phyloP scores from a whole-genome alignment of 2,888 invertebrate species.

The Neocrepidodera transversa region DNA sequence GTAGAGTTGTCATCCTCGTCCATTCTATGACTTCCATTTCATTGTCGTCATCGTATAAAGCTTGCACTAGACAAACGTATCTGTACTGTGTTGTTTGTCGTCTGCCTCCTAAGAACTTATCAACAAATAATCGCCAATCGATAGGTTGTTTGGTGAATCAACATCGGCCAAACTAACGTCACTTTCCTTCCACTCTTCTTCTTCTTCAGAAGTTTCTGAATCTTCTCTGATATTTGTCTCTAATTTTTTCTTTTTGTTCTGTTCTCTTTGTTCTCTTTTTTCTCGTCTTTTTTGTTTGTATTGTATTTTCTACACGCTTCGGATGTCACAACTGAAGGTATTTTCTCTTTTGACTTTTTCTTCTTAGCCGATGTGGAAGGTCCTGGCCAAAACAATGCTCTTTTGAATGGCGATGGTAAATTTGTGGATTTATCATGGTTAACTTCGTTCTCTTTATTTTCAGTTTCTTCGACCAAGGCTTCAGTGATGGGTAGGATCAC shows the following conservation, averaged over 20 bases:
- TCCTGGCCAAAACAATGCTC: constrained; percentile 13
- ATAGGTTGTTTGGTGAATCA: too few species aligned
- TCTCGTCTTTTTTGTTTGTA: constrained; percentile 2
- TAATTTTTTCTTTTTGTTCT: constrained; percentile 12
- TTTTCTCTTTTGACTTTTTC: constrained; percentile 13
- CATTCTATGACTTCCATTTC: too few species aligned
- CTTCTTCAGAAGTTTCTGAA: constrained; percentile 5
- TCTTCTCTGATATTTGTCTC: constrained; percentile 10
- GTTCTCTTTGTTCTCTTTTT: neutral
- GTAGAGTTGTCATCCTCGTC: too few species aligned
- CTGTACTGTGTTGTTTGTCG: too few species aligned
- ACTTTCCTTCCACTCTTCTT: constrained; percentile 13
- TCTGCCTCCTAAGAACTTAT: too few species aligned
- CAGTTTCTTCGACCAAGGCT: neutral
- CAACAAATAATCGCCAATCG: too few species aligned
- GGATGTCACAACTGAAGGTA: constrained; percentile 15
- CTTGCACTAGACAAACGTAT: too few species aligned
- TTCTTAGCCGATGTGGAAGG: constrained; percentile 5
- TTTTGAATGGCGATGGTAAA: constrained; percentile 9
- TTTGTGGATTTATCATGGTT: neutral
- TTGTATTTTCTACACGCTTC: constrained; percentile 12
- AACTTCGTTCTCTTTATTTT: constrained; percentile 5
- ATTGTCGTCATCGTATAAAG: too few species aligned
- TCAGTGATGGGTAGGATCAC: neutral
- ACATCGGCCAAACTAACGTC: constrained; percentile 16